Base-by-base conservation (phyloP, 92 coral and sea anemone genomes). In the Phenganax marumi region DNA sequence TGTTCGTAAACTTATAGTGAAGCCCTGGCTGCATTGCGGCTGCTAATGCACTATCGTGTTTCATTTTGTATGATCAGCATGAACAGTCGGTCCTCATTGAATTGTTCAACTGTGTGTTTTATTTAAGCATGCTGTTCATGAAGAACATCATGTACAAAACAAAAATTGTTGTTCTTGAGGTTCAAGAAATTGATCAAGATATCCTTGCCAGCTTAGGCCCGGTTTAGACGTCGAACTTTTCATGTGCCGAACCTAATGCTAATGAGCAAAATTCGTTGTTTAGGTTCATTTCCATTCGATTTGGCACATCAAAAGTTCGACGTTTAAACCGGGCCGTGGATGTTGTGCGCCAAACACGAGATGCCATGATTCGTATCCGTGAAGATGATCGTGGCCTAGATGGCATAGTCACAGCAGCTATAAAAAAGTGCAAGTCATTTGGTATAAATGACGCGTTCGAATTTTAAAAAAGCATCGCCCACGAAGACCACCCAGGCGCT, bases 111-210 rank as follows among this genome's bases (percentile, higher is more conserved):
- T n/a, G n/a, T 12, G 80, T 53, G 4, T 75, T 75, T 54, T 75
- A 75, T 53, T 12, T 75, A 22, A 49, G 66, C 47, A 75, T 75
- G 0, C 51, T 75, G 68, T 75, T 75, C 52, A 75, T 54, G 80
- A 75, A 75, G 66, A 75, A 51, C 80, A 56, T 75, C 8, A 56
- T 75, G 80, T 75, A 75, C 66, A 54, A 75, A 23, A 75, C 24
- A 49, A 75, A 75, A 14, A 10, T 75, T 23, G 80, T 75, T 8
- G 52, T 73, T 7, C 79, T 50, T 0, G 80, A 53, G 17, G 80
- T 75, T 24, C 80, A 75, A 56, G 66, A 75, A 75, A 75, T 75
- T 51, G 80, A 54, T 75, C 26, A 75, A 16, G 80, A 75, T 75
- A 75, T 56, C 80, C 80, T 75, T 2, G 80, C 49, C 25, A 56